Evolutionary conservation across 2,797 vertebrate genomes (phyloP).

Genomic region (Cossypha dichroa): DNA sequence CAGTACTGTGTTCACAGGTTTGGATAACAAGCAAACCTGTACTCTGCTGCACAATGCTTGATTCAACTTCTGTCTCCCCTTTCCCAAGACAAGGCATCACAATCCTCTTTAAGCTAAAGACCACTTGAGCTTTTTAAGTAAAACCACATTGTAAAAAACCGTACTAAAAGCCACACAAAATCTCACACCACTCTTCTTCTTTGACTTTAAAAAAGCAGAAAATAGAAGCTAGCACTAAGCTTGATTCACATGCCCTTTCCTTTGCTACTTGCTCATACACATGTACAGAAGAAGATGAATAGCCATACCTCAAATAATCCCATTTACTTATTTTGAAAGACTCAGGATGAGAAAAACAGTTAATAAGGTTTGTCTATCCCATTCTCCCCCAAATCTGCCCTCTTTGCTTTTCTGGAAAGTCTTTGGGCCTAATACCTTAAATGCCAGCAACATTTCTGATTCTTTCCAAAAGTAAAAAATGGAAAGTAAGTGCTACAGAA

Average conservation of each 20-base stretch:
- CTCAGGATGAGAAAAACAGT: not conserved
- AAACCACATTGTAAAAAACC: not conserved
- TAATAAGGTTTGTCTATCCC: not conserved
- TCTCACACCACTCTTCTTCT: not conserved
- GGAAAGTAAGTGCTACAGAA: not conserved
- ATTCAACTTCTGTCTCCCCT: not conserved
- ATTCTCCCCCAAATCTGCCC: not conserved
- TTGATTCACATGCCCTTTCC: not conserved
- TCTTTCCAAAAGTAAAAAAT: not conserved
- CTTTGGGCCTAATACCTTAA: not conserved
- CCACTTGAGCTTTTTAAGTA: not conserved
- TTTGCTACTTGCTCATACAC: not conserved
- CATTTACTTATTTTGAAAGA: not conserved
- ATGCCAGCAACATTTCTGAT: accelerated
- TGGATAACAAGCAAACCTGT: not conserved
- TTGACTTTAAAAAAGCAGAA: not conserved
- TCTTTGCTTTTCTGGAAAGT: not conserved
- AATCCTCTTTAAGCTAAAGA: not conserved
- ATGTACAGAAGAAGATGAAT: not conserved
- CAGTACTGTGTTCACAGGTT: not conserved
- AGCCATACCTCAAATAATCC: not conserved
- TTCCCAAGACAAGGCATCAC: not conserved
- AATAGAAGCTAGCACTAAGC: not conserved
- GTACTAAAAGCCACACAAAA: not conserved
- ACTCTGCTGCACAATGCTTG: not conserved